Base-by-base conservation (phyloP, 2,797 vertebrate species). In the Apodemus agrarius region DNA sequence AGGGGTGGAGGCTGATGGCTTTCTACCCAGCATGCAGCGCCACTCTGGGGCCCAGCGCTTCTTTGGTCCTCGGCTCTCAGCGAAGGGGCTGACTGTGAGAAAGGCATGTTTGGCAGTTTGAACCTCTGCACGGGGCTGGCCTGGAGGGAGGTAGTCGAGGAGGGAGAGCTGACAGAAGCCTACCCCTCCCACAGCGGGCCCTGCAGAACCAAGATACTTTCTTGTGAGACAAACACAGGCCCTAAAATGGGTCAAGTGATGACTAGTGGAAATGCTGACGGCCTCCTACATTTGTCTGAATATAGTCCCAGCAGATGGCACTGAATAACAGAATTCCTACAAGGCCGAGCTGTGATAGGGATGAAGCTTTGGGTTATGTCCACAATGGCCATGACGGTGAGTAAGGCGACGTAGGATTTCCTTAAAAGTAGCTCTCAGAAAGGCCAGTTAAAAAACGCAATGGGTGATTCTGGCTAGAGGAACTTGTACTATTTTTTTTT, bases 291-390 rank as follows among this genome's bases (percentile, higher is more conserved):
- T 91, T 75, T 93, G 80, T 82, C 97, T 84, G 86, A 91, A 97
- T 95, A 97, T 98, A 97, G 97, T 63, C 72, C 83, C 37, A 80
- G 67, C 97, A 97, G 97, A 97, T 96, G 97, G 93, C 80, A 84
- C 26, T 87, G 89, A 89, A 96, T 95, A 97, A 95, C 43, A 95
- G 92, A 87, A 86, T 46, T 76, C 91, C 80, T 57, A 72, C 69
- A 92, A 92, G 97, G 94, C 79, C 13, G 95, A 76, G 85, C 93
- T 29, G 63, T 37, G 52, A 83, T 74, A 82, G 67, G 87, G 79
- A 76, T 65, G 67, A 72, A 93, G 88, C 57, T 92, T 76, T 79
- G 63, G 74, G 65, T 24, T 59, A 11, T 21, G 57, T 49, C 80
- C 59, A 67, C 54, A 52, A 83, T 76, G 52, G 54, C 12, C 12